Evolutionary conservation across 2,888 invertebrate genomes (phyloP).

Genomic region (Hyalella azteca): DNA sequence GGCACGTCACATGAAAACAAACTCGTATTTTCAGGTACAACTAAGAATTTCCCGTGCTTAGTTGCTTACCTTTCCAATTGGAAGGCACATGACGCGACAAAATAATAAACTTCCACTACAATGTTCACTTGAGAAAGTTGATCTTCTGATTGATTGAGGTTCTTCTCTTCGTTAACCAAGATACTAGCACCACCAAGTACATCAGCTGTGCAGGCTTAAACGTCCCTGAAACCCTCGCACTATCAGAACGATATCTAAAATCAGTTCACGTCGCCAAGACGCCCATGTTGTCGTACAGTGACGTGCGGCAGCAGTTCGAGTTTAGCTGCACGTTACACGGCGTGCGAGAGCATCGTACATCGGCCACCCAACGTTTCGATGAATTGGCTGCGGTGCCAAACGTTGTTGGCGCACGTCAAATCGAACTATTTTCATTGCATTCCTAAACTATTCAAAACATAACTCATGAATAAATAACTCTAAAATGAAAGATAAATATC

Average conservation of each 20-base stretch:
- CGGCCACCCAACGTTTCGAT: constrained; percentile 27
- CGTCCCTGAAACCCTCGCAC: too few relatives aligned
- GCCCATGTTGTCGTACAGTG: constrained; percentile 1
- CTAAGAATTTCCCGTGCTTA: too few relatives aligned
- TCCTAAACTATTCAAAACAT: neutral
- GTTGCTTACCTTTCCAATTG: too few relatives aligned
- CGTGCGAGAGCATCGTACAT: neutral
- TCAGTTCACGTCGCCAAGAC: neutral
- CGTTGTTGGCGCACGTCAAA: neutral
- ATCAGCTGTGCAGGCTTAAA: too few relatives aligned
- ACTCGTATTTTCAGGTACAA: too few relatives aligned
- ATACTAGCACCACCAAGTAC: too few relatives aligned
- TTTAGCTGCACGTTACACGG: constrained; percentile 5
- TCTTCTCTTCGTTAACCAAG: too few relatives aligned
- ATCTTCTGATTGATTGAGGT: too few relatives aligned
- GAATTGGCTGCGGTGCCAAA: constrained; percentile 31
- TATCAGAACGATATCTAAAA: neutral
- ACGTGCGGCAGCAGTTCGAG: neutral
- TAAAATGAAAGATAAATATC: neutral
- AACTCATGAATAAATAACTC: neutral
- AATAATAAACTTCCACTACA: too few relatives aligned
- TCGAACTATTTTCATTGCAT: neutral
- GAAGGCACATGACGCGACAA: too few relatives aligned
- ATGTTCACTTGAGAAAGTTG: too few relatives aligned
- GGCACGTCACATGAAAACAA: too few relatives aligned